phyloP scores from a whole-genome alignment of 92 coral and sea anemone species.

The Metridium senile region DNA sequence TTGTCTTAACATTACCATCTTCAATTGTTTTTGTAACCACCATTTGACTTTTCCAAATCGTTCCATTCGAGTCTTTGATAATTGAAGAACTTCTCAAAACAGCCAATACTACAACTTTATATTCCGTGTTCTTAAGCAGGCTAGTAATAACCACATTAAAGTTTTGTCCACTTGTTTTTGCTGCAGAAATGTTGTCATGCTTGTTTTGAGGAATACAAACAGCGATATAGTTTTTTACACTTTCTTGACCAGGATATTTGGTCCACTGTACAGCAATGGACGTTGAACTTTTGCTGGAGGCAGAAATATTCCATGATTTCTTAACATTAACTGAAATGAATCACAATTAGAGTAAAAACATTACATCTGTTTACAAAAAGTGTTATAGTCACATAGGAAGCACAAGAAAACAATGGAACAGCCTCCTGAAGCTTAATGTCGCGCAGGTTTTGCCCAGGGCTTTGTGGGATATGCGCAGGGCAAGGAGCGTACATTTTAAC shows the following conservation, averaged over 20 bases:
- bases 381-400: not conserved
- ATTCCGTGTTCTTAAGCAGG: not conserved
- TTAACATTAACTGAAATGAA: not conserved
- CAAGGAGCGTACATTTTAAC: no score
- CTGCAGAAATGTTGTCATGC: not conserved
- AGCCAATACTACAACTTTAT: not conserved
- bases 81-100: not conserved
- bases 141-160: not conserved
- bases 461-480: no score
- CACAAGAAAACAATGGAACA: not conserved
- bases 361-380: no score
- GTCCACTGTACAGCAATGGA: not conserved
- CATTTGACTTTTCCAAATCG: conserved; percentile 7
- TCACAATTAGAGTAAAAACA: not conserved
- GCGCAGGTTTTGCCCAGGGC: no score
- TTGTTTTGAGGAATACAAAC: not conserved
- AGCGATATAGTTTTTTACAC: not conserved
- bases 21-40: conserved; percentile 4
- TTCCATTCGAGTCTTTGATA: not conserved
- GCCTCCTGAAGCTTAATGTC: no score
- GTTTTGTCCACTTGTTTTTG: not conserved
- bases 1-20: conserved; percentile 1
- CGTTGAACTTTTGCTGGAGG: not conserved
- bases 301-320: not conserved
- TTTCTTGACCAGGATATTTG: not conserved